Evolutionary conservation across 2,797 vertebrate genomes (phyloP).

Genomic region (Ctenochaetus hawaiiensis): DNA sequence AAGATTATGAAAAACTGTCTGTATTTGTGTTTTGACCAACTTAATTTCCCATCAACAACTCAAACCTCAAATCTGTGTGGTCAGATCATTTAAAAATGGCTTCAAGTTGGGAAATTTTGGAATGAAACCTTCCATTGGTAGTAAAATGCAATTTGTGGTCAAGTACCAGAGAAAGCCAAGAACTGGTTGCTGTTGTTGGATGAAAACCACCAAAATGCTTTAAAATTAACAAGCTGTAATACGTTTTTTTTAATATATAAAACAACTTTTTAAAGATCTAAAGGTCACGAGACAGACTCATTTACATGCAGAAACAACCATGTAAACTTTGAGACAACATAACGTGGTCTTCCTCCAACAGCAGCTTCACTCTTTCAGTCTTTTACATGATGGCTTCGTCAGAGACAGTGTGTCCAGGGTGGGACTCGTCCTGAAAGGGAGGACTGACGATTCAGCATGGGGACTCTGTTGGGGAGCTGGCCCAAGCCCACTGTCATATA

Average conservation of each 20-base stretch:
- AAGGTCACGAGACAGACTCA: constrained; percentile 17
- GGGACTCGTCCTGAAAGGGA: constrained; percentile 51
- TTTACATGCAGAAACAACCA: constrained; percentile 18
- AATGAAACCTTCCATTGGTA: constrained; percentile 48
- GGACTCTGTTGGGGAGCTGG: constrained; percentile 64
- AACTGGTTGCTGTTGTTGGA: constrained; percentile 44
- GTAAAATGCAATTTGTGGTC: constrained; percentile 37
- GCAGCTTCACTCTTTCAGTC: constrained; percentile 27
- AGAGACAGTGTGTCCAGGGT: constrained; percentile 49
- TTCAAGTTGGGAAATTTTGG: constrained; percentile 34
- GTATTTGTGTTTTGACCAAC: neutral
- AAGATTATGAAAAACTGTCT: neutral
- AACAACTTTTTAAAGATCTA: neutral
- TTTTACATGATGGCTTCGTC: constrained; percentile 33
- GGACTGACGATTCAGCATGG: constrained; percentile 44
- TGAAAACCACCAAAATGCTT: constrained; percentile 16
- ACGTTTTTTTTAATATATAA: neutral
- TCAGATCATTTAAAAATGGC: constrained; percentile 1
- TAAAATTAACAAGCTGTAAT: neutral
- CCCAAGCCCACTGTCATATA: constrained; percentile 68
- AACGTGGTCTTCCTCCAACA: constrained; percentile 38
- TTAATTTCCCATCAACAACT: constrained; percentile 18
- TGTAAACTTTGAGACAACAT: constrained; percentile 4
- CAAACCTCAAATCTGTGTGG: constrained; percentile 15
- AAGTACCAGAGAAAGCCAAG: constrained; percentile 20